Percentiles rank a stretch among this genome's conserved stretches.
Evolutionary conservation across 2,113 vertebrate species (phyloP).

Genomic region (Cavia porcellus): DNA sequence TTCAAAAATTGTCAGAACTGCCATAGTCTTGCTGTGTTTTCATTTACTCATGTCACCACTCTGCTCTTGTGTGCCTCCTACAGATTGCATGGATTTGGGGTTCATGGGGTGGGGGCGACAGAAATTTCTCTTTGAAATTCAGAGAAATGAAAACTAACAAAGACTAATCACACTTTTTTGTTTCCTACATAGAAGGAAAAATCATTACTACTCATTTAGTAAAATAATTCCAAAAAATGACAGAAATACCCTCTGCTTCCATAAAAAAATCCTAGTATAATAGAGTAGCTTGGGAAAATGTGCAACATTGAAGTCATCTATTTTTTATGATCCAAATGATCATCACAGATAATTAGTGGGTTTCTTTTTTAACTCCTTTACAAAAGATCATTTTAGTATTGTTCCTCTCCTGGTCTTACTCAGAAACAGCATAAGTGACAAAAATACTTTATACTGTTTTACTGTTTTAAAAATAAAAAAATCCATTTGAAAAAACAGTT

Average conservation of each 20-base stretch:
- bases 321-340: neutral
- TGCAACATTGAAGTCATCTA: neutral
- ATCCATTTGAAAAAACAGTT: neutral
- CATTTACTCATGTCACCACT: neutral
- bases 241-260: neutral
- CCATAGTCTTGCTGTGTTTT: neutral
- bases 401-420: neutral
- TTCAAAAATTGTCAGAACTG: neutral
- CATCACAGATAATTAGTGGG: neutral
- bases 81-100: accelerated
- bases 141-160: neutral
- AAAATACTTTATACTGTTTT: neutral
- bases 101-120: too few species aligned
- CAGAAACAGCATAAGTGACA: neutral
- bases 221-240: slow-evolving; percentile 20
- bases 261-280: neutral
- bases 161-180: neutral
- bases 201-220: slow-evolving; percentile 1
- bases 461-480: slow-evolving; percentile 21
- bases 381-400: neutral
- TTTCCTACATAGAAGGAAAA: neutral
- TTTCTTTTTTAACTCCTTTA: neutral
- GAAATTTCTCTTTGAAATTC: neutral
- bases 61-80: accelerated
- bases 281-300: neutral